Evolutionary conservation across 2,113 vertebrate genomes (phyloP).

Genomic region (Lonchura striata): DNA sequence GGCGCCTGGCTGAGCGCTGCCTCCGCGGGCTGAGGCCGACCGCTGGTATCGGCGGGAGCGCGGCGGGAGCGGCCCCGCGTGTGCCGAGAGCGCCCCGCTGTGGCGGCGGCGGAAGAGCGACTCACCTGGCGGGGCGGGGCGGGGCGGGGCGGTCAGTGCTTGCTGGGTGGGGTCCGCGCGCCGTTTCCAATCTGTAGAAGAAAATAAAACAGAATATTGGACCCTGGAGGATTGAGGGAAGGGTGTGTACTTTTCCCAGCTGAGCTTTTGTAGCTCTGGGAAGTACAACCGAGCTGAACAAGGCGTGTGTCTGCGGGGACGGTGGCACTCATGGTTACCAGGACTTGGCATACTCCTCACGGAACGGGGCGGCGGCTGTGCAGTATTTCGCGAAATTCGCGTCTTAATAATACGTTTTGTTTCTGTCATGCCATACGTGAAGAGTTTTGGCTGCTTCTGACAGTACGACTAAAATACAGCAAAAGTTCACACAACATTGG

Average conservation of each 20-base stretch:
- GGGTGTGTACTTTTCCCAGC: accelerated
- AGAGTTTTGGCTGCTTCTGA: background rate
- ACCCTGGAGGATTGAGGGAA: accelerated
- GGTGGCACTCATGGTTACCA: accelerated
- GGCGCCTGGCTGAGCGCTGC: accelerated
- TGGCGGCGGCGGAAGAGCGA: accelerated
- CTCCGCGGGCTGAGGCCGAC: accelerated
- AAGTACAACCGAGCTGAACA: accelerated
- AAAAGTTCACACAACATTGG: background rate
- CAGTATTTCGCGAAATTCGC: background rate
- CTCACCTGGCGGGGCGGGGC: background rate
- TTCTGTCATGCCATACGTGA: background rate
- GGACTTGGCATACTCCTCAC: background rate
- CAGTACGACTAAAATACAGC: background rate
- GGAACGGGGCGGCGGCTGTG: accelerated
- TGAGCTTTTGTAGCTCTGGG: background rate
- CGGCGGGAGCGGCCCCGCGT: background rate
- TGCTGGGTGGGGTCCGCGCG: accelerated
- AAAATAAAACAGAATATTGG: accelerated
- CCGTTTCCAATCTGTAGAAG: accelerated
- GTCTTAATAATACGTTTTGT: background rate
- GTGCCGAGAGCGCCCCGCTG: background rate
- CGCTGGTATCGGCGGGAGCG: accelerated
- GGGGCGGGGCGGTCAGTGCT: accelerated
- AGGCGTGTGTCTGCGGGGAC: background rate